Conservation (phyloP, 2,888 invertebrate genomes). For the Odontocerum albicorne region DNA sequence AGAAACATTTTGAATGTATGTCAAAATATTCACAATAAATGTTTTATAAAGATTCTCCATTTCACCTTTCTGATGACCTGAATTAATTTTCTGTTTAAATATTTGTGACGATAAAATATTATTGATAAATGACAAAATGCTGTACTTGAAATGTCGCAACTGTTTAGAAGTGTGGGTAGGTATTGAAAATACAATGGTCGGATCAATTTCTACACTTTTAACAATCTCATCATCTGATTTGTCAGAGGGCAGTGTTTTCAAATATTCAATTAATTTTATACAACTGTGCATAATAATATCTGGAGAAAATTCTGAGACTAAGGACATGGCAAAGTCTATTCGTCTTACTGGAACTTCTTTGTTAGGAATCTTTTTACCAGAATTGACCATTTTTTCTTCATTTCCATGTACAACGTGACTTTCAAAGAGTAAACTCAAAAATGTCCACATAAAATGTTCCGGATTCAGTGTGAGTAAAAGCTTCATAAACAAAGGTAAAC, state of each 20-base stretch:
- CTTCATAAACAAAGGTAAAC: slow-evolving; percentile 77
- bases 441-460: slow-evolving; percentile 68
- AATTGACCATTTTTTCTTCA: slow-evolving; percentile 48
- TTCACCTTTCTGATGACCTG: slow-evolving; percentile 49
- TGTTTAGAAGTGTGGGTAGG: slow-evolving; percentile 70
- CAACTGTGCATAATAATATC: slow-evolving; percentile 64
- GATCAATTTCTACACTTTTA: slow-evolving; percentile 44
- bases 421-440: slow-evolving; percentile 71
- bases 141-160: slow-evolving; percentile 82
- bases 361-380: slow-evolving; percentile 46
- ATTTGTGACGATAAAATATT: slow-evolving; percentile 67
- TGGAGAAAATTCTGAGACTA: slow-evolving; percentile 68
- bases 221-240: slow-evolving; percentile 56
- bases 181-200: slow-evolving; percentile 63
- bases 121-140: slow-evolving; percentile 72
- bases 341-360: slow-evolving; percentile 58
- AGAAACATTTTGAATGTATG: slow-evolving; percentile 67
- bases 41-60: slow-evolving; percentile 68
- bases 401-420: slow-evolving; percentile 64
- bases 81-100: slow-evolving; percentile 67
- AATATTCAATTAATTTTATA: slow-evolving; percentile 65
- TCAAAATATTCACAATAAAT: slow-evolving; percentile 68
- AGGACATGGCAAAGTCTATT: slow-evolving; percentile 67
- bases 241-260: slow-evolving; percentile 67
- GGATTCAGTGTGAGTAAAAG: slow-evolving; percentile 73